Base-by-base conservation (phyloP, 2,797 vertebrate genomes). In the Eidolon dupreanum region DNA sequence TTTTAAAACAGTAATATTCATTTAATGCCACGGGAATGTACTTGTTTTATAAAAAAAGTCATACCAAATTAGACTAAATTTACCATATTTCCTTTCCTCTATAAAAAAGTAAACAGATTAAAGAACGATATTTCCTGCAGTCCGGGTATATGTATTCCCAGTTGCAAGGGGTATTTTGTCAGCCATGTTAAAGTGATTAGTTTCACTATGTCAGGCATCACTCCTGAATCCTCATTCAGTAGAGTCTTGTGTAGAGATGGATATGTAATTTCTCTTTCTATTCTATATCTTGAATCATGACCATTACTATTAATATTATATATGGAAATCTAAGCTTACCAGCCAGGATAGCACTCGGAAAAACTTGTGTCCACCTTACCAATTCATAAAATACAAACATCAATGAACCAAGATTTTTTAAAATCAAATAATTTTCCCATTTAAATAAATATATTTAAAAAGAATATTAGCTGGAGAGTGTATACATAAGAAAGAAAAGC, bases 311-410 rank as follows among this genome's bases (percentile, higher is more conserved):
- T 95, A 22, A 3, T 61, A 94, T 83, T 77, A 87, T 70, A 88
- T 78, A 92, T 78, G 77, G 94, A 98, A 98, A 98, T 97, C 88
- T 97, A 95, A 95, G 95, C 79, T 92, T 38, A 79, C 61, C 68
- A 88, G 83, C 65, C 81, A 94, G 38, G 81, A 88, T 84, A 96
- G 95, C 93, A 93, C 59, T 70, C 65, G 75, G 88, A 90, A 24
- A 16, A 22, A 41, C 15, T 46, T 55, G 13, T 33, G 57, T 59
- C 22, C 24, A n/a, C 22, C 22, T 74, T 17, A 36, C 12, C 28
- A 66, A 82, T 38, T 73, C 55, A 86, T 5, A 11, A 74, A 86
- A 84, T 24, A 43, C 49, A 83, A 92, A 83, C 46, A 86, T 38
- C 81, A 94, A 81, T 70, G n/a, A 92, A 94, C 33, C 90, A 83